Evolutionary conservation across 2,888 invertebrate species (phyloP).

Genomic region (Phalera bucephala): DNA sequence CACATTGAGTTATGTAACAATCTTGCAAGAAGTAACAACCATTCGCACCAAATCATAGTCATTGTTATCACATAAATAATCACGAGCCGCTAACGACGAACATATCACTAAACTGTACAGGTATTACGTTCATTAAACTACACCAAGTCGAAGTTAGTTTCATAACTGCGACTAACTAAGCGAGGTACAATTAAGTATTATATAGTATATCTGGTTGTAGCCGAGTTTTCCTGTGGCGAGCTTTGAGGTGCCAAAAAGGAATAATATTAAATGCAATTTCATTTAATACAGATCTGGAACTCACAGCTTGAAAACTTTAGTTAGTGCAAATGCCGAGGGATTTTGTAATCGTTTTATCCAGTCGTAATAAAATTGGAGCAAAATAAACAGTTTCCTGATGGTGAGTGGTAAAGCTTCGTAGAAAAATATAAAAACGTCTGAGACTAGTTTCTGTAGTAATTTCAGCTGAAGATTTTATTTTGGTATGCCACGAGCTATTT

Average conservation of each 20-base stretch:
- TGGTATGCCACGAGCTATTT: too few relatives aligned
- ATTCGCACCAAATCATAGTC: too few relatives aligned
- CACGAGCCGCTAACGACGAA: constrained; percentile 4
- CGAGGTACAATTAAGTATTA: constrained; percentile 38
- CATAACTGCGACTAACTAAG: constrained; percentile 46
- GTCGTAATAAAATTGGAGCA: not conserved
- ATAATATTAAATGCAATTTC: constrained; percentile 43
- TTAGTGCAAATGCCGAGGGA: constrained; percentile 7
- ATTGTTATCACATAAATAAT: too few relatives aligned
- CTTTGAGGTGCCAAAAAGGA: constrained; percentile 44
- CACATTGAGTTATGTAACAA: too few relatives aligned
- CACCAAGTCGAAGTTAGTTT: constrained; percentile 50
- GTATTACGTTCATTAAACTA: constrained; percentile 21
- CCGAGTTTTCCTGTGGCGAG: constrained; percentile 27
- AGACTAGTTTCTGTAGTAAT: too few relatives aligned
- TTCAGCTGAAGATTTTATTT: too few relatives aligned
- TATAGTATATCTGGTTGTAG: constrained; percentile 24
- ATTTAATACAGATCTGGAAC: constrained; percentile 29
- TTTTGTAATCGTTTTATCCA: constrained; percentile 5
- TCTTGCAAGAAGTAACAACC: too few relatives aligned
- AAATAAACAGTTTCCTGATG: not conserved
- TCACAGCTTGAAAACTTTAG: constrained; percentile 18
- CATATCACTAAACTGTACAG: constrained; percentile 19
- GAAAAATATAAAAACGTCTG: not conserved
- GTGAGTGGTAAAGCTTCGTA: not conserved